Conservation (phyloP, 2,113 vertebrate genomes). For the Coturnix japonica region DNA sequence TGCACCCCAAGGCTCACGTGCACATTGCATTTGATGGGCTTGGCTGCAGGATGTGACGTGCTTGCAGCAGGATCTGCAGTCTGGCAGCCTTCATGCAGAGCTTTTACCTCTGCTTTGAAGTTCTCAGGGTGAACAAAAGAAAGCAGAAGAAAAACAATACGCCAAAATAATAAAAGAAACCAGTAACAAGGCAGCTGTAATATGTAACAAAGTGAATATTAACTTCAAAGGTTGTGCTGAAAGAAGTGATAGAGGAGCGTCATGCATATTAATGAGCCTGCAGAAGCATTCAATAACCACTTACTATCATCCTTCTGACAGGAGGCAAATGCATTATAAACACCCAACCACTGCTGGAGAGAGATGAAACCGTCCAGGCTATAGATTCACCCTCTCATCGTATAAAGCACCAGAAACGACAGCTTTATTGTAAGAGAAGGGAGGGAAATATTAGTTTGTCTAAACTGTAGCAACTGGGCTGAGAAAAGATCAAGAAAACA, state of each 20-base stretch:
- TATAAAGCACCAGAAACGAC: conserved; percentile 58
- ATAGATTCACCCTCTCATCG: conserved; percentile 59
- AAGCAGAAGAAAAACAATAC: conserved; percentile 48
- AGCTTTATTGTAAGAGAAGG: conserved; percentile 65
- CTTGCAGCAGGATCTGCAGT: neutral
- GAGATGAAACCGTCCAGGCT: conserved; percentile 38
- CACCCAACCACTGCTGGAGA: conserved; percentile 39
- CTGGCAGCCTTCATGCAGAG: neutral
- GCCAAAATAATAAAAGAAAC: conserved; percentile 48
- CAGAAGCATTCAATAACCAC: conserved; percentile 48
- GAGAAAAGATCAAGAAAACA: conserved; percentile 66
- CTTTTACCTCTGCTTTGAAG: conserved; percentile 41
- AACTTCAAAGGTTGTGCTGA: conserved; percentile 62
- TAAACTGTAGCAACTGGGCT: conserved; percentile 58
- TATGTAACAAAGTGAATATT: conserved; percentile 68
- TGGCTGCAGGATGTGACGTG: neutral
- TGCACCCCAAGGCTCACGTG: neutral
- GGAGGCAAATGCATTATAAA: conserved; percentile 65
- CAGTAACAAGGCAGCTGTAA: conserved; percentile 57
- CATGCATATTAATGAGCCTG: conserved; percentile 68
- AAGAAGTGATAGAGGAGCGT: conserved; percentile 62
- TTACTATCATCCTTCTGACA: conserved; percentile 62
- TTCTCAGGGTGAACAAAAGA: conserved; percentile 22
- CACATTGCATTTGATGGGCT: neutral
- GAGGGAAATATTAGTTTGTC: conserved; percentile 65